These are phyloP conservation scores for Glossosoma conforme DNA, from an alignment of 1,140 invertebrate genomes.

Conservation along the genomic window DNA sequence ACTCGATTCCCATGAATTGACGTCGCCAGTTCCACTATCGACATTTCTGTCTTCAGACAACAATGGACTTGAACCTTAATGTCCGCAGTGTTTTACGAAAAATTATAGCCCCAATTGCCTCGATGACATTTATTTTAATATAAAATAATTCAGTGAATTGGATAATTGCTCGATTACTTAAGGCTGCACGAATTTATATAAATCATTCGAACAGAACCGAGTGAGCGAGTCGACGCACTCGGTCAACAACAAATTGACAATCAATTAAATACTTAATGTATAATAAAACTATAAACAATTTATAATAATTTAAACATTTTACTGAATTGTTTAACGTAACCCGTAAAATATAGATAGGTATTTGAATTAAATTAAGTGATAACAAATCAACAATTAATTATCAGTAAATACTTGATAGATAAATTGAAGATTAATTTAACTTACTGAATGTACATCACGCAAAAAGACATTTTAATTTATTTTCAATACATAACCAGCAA, in stretches of 20 bases:
- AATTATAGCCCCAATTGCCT: constrained; percentile 29
- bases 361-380: too few species aligned
- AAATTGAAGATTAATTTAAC: too few species aligned
- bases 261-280: too few species aligned
- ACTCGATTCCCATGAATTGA: constrained; percentile 12
- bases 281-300: too few species aligned
- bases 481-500: too few species aligned
- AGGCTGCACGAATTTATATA: constrained; percentile 18
- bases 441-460: too few species aligned
- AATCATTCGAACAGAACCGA: constrained; percentile 23
- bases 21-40: neutral
- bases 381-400: too few species aligned
- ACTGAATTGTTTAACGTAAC: too few species aligned
- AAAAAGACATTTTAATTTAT: too few species aligned
- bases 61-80: constrained; percentile 25
- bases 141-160: constrained; percentile 32
- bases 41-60: constrained; percentile 16
- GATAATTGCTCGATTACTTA: constrained; percentile 28
- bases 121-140: constrained; percentile 32
- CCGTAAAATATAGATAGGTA: too few species aligned
- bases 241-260: neutral
- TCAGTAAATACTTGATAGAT: too few species aligned
- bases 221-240: neutral
- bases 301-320: too few species aligned
- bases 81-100: constrained; percentile 25